phyloP scores from a whole-genome alignment of 2,113 vertebrate genomes.

The Kryptolebias marmoratus region DNA sequence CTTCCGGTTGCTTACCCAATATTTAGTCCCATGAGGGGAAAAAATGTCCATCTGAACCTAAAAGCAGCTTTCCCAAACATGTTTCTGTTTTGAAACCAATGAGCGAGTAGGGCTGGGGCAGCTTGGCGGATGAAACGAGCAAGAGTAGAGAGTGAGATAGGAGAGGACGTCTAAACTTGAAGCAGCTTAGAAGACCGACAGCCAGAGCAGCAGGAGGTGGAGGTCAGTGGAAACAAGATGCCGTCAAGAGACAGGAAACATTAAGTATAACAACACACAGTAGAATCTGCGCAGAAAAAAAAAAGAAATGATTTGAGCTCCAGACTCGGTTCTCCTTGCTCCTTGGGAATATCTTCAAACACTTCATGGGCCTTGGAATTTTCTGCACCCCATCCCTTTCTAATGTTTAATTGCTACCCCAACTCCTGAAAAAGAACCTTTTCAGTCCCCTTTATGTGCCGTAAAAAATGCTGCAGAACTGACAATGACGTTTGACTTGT shows the following conservation, averaged over 20 bases:
- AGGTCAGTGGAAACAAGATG: constrained; percentile 25
- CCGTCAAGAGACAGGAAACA: constrained; percentile 36
- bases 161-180: constrained; percentile 19
- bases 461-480: not conserved
- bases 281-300: too few species aligned
- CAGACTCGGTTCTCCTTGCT: too few species aligned
- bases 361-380: not conserved
- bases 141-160: constrained; percentile 13
- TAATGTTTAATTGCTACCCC: not conserved
- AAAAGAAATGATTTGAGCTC: too few species aligned
- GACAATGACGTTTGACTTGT: not conserved
- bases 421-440: not conserved
- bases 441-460: not conserved
- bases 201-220: constrained; percentile 25
- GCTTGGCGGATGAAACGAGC: constrained; percentile 11
- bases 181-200: constrained; percentile 13
- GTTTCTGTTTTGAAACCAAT: constrained; percentile 10
- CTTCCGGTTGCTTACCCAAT: constrained; percentile 31
- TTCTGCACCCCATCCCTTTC: not conserved
- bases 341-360: not conserved
- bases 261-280: not conserved
- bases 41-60: constrained; percentile 16
- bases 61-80: constrained; percentile 12
- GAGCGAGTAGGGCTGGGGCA: not conserved
- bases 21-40: constrained; percentile 21